Conservation (phyloP, 1,140 invertebrate species). For the Lysiphlebus fabarum region DNA sequence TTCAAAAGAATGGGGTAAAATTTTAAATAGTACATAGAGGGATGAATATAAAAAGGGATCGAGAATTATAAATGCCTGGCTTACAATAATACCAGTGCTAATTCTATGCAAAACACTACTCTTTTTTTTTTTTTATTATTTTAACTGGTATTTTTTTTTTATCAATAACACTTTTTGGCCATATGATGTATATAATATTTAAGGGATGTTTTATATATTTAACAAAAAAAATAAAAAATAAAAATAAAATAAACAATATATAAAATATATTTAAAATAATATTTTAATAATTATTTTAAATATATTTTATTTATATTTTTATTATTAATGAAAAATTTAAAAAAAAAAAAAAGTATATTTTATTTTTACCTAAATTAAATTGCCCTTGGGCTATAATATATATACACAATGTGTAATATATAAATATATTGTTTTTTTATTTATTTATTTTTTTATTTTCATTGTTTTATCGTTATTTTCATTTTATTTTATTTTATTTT, state of each 20-base stretch:
- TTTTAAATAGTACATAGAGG: slow-evolving; percentile 25
- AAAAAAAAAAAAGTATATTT: too few relatives aligned
- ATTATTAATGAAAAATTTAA: too few relatives aligned
- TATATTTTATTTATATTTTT: too few relatives aligned
- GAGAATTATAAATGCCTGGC: slow-evolving; percentile 45
- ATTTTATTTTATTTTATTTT: too few relatives aligned
- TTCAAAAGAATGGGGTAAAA: too few relatives aligned
- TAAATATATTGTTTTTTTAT: too few relatives aligned
- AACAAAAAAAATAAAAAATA: too few relatives aligned
- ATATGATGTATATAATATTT: background rate
- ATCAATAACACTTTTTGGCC: background rate
- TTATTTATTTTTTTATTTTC: slow-evolving; percentile 3
- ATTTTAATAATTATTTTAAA: too few relatives aligned
- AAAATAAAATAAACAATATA: too few relatives aligned
- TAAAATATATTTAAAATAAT: too few relatives aligned
- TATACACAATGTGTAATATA: too few relatives aligned
- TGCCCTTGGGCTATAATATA: background rate
- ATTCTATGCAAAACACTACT: slow-evolving; percentile 44
- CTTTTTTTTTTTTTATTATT: slow-evolving; percentile 3
- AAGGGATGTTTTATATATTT: background rate
- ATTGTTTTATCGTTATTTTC: background rate
- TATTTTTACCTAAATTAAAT: background rate
- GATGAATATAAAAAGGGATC: slow-evolving; percentile 27
- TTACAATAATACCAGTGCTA: slow-evolving; percentile 50
- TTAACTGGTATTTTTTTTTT: slow-evolving; percentile 5